Percentiles rank a stretch among this genome's conserved stretches.
Conservation (phyloP, 2,113 vertebrate species). For the Corythornis vintsioides region DNA sequence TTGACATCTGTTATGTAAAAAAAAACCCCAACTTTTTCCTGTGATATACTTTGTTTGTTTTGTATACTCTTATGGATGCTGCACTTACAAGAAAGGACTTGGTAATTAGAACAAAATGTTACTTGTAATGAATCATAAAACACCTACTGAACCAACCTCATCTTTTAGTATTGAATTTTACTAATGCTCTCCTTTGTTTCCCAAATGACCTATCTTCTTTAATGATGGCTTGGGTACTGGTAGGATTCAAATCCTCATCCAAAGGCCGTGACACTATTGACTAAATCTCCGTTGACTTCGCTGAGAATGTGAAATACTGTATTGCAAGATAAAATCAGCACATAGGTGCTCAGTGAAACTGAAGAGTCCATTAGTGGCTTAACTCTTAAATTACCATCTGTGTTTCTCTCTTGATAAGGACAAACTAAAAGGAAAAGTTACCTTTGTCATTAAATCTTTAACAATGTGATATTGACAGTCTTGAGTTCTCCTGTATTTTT, state of each 20-base stretch:
- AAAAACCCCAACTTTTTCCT: neutral
- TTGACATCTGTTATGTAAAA: constrained; percentile 48
- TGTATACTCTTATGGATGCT: neutral
- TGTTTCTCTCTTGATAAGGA: constrained; percentile 42
- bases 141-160: constrained; percentile 12
- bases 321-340: constrained; percentile 85
- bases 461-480: constrained; percentile 35
- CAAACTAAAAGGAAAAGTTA: constrained; percentile 39
- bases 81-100: neutral
- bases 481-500: constrained; percentile 55
- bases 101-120: constrained; percentile 40
- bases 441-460: constrained; percentile 63
- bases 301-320: constrained; percentile 88
- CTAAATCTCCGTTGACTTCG: constrained; percentile 83
- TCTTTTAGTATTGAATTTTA: constrained; percentile 63
- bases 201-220: constrained; percentile 49
- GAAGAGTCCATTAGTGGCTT: constrained; percentile 73
- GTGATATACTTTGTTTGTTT: neutral
- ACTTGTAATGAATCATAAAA: constrained; percentile 45
- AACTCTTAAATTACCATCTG: constrained; percentile 52
- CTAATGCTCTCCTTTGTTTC: constrained; percentile 45
- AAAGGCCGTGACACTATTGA: constrained; percentile 79
- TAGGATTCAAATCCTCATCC: constrained; percentile 58
- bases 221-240: constrained; percentile 45
- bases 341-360: constrained; percentile 62